phyloP scores from a whole-genome alignment of 2,888 invertebrate species.

The Epicampocera succincta region DNA sequence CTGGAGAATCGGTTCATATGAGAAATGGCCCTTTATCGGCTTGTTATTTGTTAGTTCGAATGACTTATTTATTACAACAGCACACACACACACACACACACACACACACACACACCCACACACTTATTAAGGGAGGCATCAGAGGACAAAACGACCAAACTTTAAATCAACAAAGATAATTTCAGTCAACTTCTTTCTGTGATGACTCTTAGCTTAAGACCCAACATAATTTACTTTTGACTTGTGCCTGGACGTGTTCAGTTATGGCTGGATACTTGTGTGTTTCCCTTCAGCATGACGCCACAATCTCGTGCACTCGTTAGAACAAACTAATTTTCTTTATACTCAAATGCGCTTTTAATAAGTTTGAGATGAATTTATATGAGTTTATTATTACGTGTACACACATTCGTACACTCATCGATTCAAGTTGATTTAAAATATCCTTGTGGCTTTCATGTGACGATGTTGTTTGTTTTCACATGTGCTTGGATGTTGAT shows the following conservation, averaged over 20 bases:
- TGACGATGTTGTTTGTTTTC: conserved; percentile 54
- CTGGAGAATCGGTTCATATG: conserved; percentile 20
- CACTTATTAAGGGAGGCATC: no score
- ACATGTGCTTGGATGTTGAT: not conserved
- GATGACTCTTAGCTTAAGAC: conserved; percentile 60
- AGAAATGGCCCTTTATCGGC: conserved; percentile 38
- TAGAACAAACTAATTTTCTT: not conserved
- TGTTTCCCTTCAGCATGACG: not conserved
- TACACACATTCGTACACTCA: no score
- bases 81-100: conserved; percentile 5
- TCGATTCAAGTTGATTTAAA: conserved; percentile 59
- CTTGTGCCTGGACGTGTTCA: conserved; percentile 45
- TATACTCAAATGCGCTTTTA: not conserved
- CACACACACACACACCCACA: no score
- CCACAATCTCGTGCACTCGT: not conserved
- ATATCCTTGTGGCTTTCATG: conserved; percentile 40
- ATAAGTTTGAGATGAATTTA: conserved; percentile 30
- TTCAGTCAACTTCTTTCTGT: conserved; percentile 58
- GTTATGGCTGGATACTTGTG: conserved; percentile 20
- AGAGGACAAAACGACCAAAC: conserved; percentile 10
- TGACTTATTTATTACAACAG: conserved; percentile 50
- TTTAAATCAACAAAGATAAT: conserved; percentile 27
- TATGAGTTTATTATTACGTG: not conserved
- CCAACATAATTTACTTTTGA: conserved; percentile 62
- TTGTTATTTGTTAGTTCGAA: conserved; percentile 12